Base-by-base conservation (phyloP, 2,797 vertebrate species). In the Melanotaenia nigrans region DNA sequence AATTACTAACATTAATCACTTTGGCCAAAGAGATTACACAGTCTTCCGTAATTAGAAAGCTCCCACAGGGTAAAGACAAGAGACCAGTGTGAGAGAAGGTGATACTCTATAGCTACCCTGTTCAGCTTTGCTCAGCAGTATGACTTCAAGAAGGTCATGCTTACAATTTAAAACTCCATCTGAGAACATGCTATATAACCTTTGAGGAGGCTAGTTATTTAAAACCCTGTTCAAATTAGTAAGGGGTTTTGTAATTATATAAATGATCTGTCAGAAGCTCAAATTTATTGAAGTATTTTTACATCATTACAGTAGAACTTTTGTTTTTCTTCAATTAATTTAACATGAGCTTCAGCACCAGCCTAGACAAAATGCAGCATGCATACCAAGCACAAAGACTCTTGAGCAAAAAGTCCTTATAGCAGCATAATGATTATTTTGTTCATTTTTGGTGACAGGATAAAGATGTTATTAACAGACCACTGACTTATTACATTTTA, bases 1-100 rank as follows among this genome's bases (percentile, higher is more conserved):
- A 83, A 88, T 82, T 64, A 86, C 65, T 71, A 69, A 77, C 77
- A 89, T 89, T 82, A 86, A 89, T 90, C 85, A 88, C 82, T 70
- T 75, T 60, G 78, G 71, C 65, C 58, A 56, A 62, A 42, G 59
- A 88, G 79, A 91, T 89, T 78, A 87, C 51, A 33, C 35, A 65
- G 68, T 71, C 62, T 64, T 76, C 74, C 61, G 70, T 87, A 81
- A 92, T 87, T 90, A 82, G 61, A 85, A 81, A 54, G 79, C 61
- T 79, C 78, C 74, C 64, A 11, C 47, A 62, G 67, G 68, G 75
- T 25, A 71, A 61, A 77, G n/a, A 67, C 71, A 68, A 28, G 53
- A 61, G 73, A 55, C 65, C 56, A 5, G 78, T 61, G 64, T 18
- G 1, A 32, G 54, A 49, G 36, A 68, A 76, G 56, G 66, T 80